Conservation (phyloP, 2,888 invertebrate genomes). For the Geophilus truncorum region DNA sequence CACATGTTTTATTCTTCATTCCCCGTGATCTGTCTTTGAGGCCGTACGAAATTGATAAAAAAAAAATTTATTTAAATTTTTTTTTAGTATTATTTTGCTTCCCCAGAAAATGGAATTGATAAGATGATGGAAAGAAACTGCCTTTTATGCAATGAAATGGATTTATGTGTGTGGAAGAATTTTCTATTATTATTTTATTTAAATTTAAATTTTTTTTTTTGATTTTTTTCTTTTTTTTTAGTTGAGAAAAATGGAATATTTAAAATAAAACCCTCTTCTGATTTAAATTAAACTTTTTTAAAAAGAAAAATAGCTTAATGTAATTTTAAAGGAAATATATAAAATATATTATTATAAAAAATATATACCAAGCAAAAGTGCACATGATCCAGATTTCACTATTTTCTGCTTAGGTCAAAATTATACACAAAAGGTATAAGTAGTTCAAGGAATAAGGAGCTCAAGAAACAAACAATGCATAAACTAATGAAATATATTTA, state of each 20-base stretch:
- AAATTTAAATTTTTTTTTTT: too few species aligned
- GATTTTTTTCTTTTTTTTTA: too few species aligned
- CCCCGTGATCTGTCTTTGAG: background rate
- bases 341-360: background rate
- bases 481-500: background rate
- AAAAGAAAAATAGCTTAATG: background rate
- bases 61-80: too few species aligned
- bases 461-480: background rate
- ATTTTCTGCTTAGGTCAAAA: background rate
- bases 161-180: background rate
- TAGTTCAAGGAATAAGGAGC: background rate
- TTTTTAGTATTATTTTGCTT: background rate
- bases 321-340: background rate
- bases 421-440: background rate
- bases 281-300: background rate
- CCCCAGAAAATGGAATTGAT: background rate
- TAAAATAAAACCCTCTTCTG: background rate
- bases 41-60: background rate
- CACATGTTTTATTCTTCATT: background rate
- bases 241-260: too few species aligned
- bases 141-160: background rate
- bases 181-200: background rate
- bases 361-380: background rate
- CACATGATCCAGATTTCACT: background rate
- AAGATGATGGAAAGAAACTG: background rate